Conservation (phyloP, 2,797 vertebrate genomes). For the Leuciscus waleckii region DNA sequence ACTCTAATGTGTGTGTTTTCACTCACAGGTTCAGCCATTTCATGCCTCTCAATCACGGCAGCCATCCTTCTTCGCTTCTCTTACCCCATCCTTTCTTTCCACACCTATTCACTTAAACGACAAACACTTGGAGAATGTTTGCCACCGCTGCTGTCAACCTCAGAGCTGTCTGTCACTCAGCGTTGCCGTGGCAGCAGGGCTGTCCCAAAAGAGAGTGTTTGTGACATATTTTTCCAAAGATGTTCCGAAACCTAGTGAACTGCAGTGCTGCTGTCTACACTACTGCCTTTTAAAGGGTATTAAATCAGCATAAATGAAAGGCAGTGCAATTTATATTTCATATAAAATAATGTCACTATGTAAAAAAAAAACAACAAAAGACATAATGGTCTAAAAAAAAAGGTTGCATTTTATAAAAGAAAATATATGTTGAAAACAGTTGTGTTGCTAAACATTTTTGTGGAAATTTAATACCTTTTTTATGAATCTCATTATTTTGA, state of each 20-base stretch:
- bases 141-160: slow-evolving; percentile 25
- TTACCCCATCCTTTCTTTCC: slow-evolving; percentile 30
- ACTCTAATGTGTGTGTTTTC: slow-evolving; percentile 58
- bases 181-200: not conserved
- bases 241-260: not conserved
- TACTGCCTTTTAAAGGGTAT: not conserved
- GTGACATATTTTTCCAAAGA: slow-evolving; percentile 7
- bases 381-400: not conserved
- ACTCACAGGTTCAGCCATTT: slow-evolving; percentile 54
- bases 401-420: not conserved
- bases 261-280: not conserved
- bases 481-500: no score
- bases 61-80: slow-evolving; percentile 27
- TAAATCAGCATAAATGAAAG: not conserved
- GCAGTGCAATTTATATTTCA: not conserved
- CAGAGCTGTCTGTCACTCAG: slow-evolving; percentile 46
- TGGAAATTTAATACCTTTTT: no score
- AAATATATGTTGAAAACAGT: no score
- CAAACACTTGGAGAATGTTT: slow-evolving; percentile 20
- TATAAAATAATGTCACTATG: no score
- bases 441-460: no score
- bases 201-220: not conserved
- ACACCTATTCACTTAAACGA: slow-evolving; percentile 35
- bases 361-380: no score
- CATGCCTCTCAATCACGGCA: slow-evolving; percentile 50